Evolutionary conservation across 2,113 vertebrate genomes (phyloP), one percentile per base, ranked within the genome.

Genomic region (Anseranas semipalmata): DNA sequence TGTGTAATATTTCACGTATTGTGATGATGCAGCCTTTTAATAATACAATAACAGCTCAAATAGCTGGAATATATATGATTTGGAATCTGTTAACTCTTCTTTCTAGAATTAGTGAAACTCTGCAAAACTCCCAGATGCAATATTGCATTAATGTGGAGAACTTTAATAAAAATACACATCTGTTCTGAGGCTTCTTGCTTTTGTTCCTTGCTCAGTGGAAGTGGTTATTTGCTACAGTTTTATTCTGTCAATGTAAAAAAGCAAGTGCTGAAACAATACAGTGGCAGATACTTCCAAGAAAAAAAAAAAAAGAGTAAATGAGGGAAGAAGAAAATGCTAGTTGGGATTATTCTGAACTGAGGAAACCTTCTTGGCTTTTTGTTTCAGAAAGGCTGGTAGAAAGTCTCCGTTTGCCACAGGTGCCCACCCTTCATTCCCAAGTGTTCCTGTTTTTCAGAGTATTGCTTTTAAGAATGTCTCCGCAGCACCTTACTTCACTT

Each of bases 401-500:
- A 98, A 99, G 99, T 96, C 98, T 99, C 65, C 99, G 99, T 95
- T 98, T 99, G 96, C 99, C 99, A 75, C 99, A 99, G 97, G 99
- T 99, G 96, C 99, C 99, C 94, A 99, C 99, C 78, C 99, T 99
- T 93, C 99, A 99, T 62, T 99, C 99, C 91, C 99, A 99, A 98
- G 99, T 99, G 96, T 99, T 99, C 98, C 98, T 99, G 96, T 99
- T 99, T 98, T 99, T 99, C 97, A 98, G 99, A 97, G 99, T 99
- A 55, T 97, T 99, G 95, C 98, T 99, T 94, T 98, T 99, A 96
- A 99, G 99, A 97, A 99, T 99, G 98, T 99, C 99, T 76, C 99
- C 99, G 25, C 99, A 99, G 93, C 99, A 99, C 94, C 99, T 99
- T 94, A 99, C 99, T 91, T 99, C 99, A 0, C 99, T 99, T 84